Evolutionary conservation across 2,888 invertebrate species (phyloP).

Genomic region (Lamproptera curius): DNA sequence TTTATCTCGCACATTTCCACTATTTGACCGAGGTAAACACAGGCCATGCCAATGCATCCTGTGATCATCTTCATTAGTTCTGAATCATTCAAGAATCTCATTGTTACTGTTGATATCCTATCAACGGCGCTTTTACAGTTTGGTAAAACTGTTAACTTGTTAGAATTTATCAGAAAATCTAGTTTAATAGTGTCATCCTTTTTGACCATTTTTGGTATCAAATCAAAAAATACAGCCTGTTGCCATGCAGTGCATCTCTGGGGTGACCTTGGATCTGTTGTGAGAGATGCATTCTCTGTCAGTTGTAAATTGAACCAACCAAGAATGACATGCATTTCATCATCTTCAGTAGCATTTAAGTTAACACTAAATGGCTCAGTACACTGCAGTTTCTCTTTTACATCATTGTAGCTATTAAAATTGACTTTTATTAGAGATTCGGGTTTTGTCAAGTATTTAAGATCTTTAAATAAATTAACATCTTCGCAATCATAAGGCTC

Average conservation of each 20-base stretch:
- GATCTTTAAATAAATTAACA: slow-evolving; percentile 73
- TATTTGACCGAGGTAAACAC: slow-evolving; percentile 57
- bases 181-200: slow-evolving; percentile 46
- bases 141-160: slow-evolving; percentile 52
- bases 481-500: slow-evolving; percentile 86
- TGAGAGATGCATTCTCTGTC: slow-evolving; percentile 78
- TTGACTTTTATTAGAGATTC: slow-evolving; percentile 76
- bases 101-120: slow-evolving; percentile 47
- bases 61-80: slow-evolving; percentile 60
- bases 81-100: slow-evolving; percentile 72
- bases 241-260: slow-evolving; percentile 84
- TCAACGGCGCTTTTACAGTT: slow-evolving; percentile 35
- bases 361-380: slow-evolving; percentile 52
- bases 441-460: slow-evolving; percentile 79
- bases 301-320: slow-evolving; percentile 87
- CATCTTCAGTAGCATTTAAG: slow-evolving; percentile 58
- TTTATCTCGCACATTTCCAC: slow-evolving; percentile 44
- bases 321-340: slow-evolving; percentile 80
- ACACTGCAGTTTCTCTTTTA: slow-evolving; percentile 54
- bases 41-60: slow-evolving; percentile 50
- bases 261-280: slow-evolving; percentile 77
- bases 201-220: slow-evolving; percentile 49
- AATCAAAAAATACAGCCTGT: slow-evolving; percentile 83
- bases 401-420: slow-evolving; percentile 78
- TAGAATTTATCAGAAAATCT: slow-evolving; percentile 53